phyloP scores from a whole-genome alignment of 2,113 vertebrate genomes.

The Talpa occidentalis region DNA sequence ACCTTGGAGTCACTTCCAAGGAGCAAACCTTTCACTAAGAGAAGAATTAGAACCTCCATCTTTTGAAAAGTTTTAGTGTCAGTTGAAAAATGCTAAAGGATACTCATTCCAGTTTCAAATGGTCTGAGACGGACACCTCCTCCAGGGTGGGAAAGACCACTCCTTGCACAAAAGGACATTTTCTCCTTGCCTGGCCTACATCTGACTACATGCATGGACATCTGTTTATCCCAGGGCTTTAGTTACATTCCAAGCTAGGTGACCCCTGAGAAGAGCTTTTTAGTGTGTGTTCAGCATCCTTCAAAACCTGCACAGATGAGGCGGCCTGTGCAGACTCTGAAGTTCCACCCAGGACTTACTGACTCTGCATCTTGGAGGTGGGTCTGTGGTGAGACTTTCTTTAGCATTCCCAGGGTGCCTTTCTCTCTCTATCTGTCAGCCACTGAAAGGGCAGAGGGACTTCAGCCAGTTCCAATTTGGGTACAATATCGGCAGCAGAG shows the following conservation, averaged over 20 bases:
- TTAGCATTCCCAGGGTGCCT: constrained; percentile 16
- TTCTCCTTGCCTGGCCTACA: not conserved
- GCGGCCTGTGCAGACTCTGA: not conserved
- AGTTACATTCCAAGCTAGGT: not conserved
- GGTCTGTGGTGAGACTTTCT: not conserved
- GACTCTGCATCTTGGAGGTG: not conserved
- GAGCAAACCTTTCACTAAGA: not conserved
- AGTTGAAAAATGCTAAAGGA: not conserved
- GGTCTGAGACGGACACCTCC: not conserved
- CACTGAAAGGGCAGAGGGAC: not conserved
- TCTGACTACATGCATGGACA: not conserved
- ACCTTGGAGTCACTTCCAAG: not conserved
- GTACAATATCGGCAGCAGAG: not conserved
- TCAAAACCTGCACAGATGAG: not conserved
- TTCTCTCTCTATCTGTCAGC: constrained; percentile 28
- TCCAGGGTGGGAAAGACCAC: not conserved
- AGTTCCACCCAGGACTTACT: not conserved
- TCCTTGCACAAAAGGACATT: not conserved
- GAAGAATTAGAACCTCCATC: not conserved
- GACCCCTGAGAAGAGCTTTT: not conserved
- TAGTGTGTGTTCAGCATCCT: not conserved
- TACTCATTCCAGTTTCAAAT: not conserved
- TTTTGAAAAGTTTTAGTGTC: not conserved
- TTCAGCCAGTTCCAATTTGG: constrained; percentile 37
- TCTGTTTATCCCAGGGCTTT: not conserved